Evolutionary conservation across 2,888 invertebrate species (phyloP).

Genomic region (Lepidocyrtoides sp.): DNA sequence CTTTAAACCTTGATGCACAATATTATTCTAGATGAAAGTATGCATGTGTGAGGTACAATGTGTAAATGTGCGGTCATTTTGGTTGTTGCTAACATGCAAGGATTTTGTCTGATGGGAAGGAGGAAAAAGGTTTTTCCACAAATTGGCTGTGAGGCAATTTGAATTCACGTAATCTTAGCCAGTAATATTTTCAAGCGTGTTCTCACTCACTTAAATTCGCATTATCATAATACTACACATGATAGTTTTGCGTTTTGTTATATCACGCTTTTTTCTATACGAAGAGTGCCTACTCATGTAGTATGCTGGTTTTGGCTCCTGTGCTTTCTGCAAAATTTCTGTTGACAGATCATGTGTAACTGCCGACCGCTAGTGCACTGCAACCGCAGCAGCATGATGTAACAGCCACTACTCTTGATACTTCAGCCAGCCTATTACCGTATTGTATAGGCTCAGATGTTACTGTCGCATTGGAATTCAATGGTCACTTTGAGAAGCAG

Average conservation of each 20-base stretch:
- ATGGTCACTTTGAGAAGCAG: not conserved
- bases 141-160: slow-evolving; percentile 48
- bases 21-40: too few relatives aligned
- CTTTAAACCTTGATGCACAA: not conserved
- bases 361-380: not conserved
- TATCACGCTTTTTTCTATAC: not conserved
- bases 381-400: not conserved
- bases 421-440: not conserved
- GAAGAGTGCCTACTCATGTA: not conserved
- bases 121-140: slow-evolving; percentile 4
- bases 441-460: not conserved
- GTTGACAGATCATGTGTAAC: slow-evolving; percentile 44
- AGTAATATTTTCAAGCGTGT: slow-evolving; percentile 10
- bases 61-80: not conserved
- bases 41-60: too few relatives aligned
- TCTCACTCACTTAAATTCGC: slow-evolving; percentile 26
- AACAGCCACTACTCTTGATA: not conserved
- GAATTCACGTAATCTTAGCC: slow-evolving; percentile 10
- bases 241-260: not conserved
- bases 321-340: not conserved
- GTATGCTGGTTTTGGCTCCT: too few relatives aligned
- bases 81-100: not conserved
- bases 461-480: slow-evolving; percentile 31
- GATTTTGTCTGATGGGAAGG: not conserved
- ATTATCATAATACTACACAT: slow-evolving; percentile 2